Base-by-base conservation (phyloP, 2,888 invertebrate genomes). In the Panzeria rudis region DNA sequence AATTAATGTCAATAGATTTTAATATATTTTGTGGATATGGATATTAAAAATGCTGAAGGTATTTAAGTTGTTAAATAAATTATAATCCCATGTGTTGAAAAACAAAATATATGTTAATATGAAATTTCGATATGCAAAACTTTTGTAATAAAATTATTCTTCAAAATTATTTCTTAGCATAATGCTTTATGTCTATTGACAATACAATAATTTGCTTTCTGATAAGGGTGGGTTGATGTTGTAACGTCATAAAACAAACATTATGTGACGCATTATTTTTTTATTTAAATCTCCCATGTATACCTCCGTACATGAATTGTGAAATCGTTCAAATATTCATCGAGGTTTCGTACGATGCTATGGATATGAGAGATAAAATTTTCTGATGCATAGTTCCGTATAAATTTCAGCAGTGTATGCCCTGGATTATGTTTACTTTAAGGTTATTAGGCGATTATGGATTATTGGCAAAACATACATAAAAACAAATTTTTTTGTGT, bases 1-100 rank as follows among this genome's bases (percentile, higher is more conserved):
- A 52, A 35, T 75, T 47, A 41, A 35, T 59, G 17, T 17, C 11
- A 80, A 79, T n/a, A 29, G 59, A 69, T 61, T 54, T 73, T 13
- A 66, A 69, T 76, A 47, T 20, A 44, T 59, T 47, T 20, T 15
- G n/a, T 68, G 47, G 66, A 25, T 59, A 59, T 52, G 13, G 13
- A 23, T 52, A 52, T 64, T 52, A 59, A 25, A n/a, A 15, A n/a
- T n/a, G 9, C 5, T 1, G 9, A 2, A 20, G 8, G 9, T 23
- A 17, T 41, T 29, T 61, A 9, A 61, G 50, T 13, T 44, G 44
- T 17, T 47, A 47, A 47, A 47, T 1, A 3, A 17, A 47, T 50
- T 4, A 20, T 20, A 20, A 8, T 50, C 9, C 8, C 20, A 17
- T 50, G 50, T 47, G 2, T 17, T 23, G 44, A 32, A 61, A 23